A percentile compares a stretch with the other conserved stretches of the same genome.
Evolutionary conservation across 2,888 invertebrate species (phyloP).

Genomic region (Pseudolycoriella hygida): DNA sequence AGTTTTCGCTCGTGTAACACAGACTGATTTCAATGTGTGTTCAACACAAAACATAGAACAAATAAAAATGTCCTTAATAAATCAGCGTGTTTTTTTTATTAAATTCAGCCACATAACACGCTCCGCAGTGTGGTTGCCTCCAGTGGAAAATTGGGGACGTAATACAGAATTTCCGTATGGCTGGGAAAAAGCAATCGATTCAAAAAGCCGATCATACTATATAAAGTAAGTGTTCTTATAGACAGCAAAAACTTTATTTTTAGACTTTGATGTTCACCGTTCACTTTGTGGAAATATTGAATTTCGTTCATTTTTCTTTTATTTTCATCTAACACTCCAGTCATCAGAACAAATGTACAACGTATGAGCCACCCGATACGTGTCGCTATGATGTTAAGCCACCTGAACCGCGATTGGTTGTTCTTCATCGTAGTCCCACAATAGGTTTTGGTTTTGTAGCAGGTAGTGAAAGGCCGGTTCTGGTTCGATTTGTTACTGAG

Average conservation of each 20-base stretch:
- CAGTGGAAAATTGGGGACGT: conserved; percentile 62
- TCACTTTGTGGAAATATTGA: not conserved
- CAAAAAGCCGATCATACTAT: conserved; percentile 58
- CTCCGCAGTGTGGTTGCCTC: conserved; percentile 77
- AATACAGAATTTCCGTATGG: conserved; percentile 63
- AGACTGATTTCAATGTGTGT: too few species aligned
- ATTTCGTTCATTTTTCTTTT: not conserved
- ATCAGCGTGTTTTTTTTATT: not conserved
- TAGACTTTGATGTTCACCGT: not conserved
- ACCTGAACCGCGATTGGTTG: conserved; percentile 61
- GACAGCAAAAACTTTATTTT: not conserved
- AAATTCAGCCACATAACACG: conserved; percentile 56
- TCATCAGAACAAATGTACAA: conserved; percentile 76
- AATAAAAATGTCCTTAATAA: too few species aligned
- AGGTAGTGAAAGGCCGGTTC: conserved; percentile 81
- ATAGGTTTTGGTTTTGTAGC: conserved; percentile 93
- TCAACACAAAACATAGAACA: too few species aligned
- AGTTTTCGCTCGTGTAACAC: too few species aligned
- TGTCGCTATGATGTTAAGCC: conserved; percentile 49
- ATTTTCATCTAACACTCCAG: conserved; percentile 26
- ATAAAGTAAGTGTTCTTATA: conserved; percentile 47
- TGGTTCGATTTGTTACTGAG: conserved; percentile 75
- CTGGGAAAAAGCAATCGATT: conserved; percentile 79
- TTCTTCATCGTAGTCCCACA: conserved; percentile 54
- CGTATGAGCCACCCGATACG: conserved; percentile 63